Conservation (phyloP, 1,140 invertebrate species). For the Temnothorax curvispinosus region DNA sequence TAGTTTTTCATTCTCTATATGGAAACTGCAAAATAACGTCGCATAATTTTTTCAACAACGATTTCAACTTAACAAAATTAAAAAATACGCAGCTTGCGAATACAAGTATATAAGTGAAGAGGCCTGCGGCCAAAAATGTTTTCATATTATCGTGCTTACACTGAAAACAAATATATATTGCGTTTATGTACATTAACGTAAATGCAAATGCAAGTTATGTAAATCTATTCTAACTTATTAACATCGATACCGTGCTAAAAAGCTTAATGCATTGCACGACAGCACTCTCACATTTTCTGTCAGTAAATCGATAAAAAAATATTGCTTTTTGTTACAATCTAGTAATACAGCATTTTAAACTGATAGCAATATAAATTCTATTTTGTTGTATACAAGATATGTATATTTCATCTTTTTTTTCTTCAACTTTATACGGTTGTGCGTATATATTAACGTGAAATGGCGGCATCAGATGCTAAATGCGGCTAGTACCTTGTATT, state of each 20-base stretch:
- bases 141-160: not conserved
- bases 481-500: not conserved
- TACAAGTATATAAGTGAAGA: not conserved
- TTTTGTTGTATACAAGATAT: not conserved
- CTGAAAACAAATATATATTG: not conserved
- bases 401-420: not conserved
- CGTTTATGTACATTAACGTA: not conserved
- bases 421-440: not conserved
- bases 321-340: not conserved
- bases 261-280: not conserved
- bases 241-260: not conserved
- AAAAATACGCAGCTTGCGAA: not conserved
- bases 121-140: constrained; percentile 1
- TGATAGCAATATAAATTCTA: not conserved
- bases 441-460: constrained; percentile 41
- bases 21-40: not conserved
- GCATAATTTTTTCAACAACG: not conserved
- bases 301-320: not conserved
- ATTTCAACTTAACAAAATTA: constrained; percentile 22
- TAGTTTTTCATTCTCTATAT: not conserved
- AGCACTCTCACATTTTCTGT: not conserved
- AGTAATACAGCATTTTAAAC: not conserved
- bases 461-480: constrained; percentile 31
- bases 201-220: not conserved
- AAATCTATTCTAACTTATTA: not conserved